Base-by-base conservation (phyloP, 2,888 invertebrate species). In the Rhingia rostrata region DNA sequence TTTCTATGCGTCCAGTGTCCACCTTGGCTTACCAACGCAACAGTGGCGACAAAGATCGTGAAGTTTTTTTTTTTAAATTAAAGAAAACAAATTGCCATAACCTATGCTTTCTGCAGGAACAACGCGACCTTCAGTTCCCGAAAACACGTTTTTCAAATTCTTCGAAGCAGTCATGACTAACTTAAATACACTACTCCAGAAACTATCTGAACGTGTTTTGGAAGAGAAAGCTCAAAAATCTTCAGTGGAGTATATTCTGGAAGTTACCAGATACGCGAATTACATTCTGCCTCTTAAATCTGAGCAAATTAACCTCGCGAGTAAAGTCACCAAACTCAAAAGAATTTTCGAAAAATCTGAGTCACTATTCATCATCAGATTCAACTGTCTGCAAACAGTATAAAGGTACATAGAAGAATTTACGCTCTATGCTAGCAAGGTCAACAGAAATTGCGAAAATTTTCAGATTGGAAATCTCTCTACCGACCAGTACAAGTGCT, bases 401-500 rank as follows among this genome's bases (percentile, higher is more conserved):
- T 41, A 72, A 6, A 51, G 10, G 22, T 9, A 9, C 10, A 7
- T 5, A 10, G 39, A 49, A 14, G 72, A 53, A 14, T 72, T 53
- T 12, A 72, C 35, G n/a, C 5, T 32, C 3, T 64, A 73, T 9
- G 63, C 73, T 9, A 53, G 30, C 7, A 9, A 5, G 0, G 56
- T 56, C 7, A 63, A 63, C 35, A 41, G 43, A 49, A 43, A 22
- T 9, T 54, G 54, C 30, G 63, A 73, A 35, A 22, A 41, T 9
- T 63, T 73, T 10, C 51, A 63, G 14, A 6, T 63, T 3, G 41
- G 33, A 5, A 35, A 37, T 0, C 45, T 73, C 7, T 54, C 43
- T 9, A 3, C 6, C 10, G 64, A 74, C 3, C 56, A 74, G 14
- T 64, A 47, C 37, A 64, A 64, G 41, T 74, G 45, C 4, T 53